These are phyloP conservation scores for Hylyphantes graminicola DNA, from an alignment of 1,140 invertebrate species.

Conservation along the genomic window DNA sequence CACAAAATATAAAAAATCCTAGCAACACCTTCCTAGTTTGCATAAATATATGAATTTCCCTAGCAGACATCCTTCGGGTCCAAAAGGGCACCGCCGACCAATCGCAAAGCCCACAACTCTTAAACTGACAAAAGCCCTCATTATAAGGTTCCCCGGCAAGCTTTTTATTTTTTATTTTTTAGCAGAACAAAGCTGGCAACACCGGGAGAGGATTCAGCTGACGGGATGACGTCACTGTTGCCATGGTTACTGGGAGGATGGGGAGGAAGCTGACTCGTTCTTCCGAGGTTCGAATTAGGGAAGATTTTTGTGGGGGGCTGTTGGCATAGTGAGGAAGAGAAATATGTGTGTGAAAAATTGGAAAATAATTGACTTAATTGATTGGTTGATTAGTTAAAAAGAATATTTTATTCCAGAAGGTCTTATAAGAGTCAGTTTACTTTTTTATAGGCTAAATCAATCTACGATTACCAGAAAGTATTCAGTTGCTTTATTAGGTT, in stretches of 20 bases:
- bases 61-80: conserved; percentile 32
- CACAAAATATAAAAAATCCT: no score
- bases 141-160: conserved; percentile 28
- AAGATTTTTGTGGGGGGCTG: neutral
- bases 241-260: conserved; percentile 46
- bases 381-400: neutral
- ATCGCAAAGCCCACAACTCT: conserved; percentile 29
- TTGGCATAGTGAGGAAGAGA: neutral
- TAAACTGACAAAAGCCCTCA: conserved; percentile 56
- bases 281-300: conserved; percentile 47
- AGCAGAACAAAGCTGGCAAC: conserved; percentile 46
- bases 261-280: conserved; percentile 29
- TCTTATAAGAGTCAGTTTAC: no score
- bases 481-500: no score
- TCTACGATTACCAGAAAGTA: no score
- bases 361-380: neutral
- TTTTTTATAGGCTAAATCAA: no score
- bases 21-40: conserved; percentile 35
- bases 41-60: conserved; percentile 60
- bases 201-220: conserved; percentile 34
- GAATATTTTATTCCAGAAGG: no score
- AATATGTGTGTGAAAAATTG: neutral
- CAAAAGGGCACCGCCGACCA: conserved; percentile 26
- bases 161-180: neutral
- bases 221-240: conserved; percentile 52